phyloP scores from a whole-genome alignment of 1,140 invertebrate genomes.

The Drosophila obscura region DNA sequence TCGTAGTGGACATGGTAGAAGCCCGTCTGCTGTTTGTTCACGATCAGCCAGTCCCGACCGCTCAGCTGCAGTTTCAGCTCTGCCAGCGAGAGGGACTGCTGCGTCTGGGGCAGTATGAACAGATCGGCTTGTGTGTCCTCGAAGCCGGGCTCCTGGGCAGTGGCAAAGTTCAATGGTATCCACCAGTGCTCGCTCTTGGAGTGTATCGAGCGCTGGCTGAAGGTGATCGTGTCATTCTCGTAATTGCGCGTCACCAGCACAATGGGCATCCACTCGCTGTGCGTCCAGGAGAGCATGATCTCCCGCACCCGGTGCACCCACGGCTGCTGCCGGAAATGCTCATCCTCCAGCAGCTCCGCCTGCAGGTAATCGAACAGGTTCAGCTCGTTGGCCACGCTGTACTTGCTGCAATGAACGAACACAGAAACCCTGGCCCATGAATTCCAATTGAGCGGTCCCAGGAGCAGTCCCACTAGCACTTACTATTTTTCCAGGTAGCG shows the following conservation, averaged over 20 bases:
- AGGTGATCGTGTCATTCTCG: slow-evolving; percentile 71
- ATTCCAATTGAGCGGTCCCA: slow-evolving; percentile 74
- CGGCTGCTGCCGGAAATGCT: slow-evolving; percentile 56
- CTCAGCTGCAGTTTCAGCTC: slow-evolving; percentile 57
- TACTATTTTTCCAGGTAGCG: slow-evolving; percentile 82
- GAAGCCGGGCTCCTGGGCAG: slow-evolving; percentile 82
- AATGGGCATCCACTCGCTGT: slow-evolving; percentile 85
- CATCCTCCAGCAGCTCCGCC: slow-evolving; percentile 79
- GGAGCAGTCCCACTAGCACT: slow-evolving; percentile 44
- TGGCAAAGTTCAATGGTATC: slow-evolving; percentile 86
- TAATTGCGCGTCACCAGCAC: slow-evolving; percentile 84
- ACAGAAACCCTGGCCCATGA: slow-evolving; percentile 67
- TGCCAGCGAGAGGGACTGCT: slow-evolving; percentile 51
- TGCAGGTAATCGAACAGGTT: slow-evolving; percentile 84
- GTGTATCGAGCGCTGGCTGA: slow-evolving; percentile 83
- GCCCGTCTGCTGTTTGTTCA: slow-evolving; percentile 87
- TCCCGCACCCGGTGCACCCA: slow-evolving; percentile 55
- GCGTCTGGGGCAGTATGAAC: slow-evolving; percentile 64
- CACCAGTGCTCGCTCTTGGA: slow-evolving; percentile 83
- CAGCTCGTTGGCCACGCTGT: slow-evolving; percentile 69
- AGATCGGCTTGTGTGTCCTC: slow-evolving; percentile 81
- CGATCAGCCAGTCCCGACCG: slow-evolving; percentile 85
- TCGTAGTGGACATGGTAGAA: slow-evolving; percentile 89
- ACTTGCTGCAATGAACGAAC: slow-evolving; percentile 62
- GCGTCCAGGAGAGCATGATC: slow-evolving; percentile 85